phyloP scores from a whole-genome alignment of 2,113 vertebrate genomes.

The Axis porcinus region DNA sequence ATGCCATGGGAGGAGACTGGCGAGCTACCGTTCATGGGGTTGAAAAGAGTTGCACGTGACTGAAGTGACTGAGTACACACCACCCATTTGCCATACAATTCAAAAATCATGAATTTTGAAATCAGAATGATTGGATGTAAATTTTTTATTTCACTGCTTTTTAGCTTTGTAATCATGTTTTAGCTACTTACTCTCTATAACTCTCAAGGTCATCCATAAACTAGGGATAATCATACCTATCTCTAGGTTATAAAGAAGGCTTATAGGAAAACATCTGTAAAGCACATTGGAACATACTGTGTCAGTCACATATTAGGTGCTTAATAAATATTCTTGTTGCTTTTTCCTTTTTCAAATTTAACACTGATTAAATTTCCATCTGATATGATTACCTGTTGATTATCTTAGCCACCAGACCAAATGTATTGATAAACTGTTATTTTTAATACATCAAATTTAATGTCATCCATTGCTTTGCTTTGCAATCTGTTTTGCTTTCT shows the following conservation, averaged over 20 bases:
- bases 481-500: background rate
- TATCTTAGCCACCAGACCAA: background rate
- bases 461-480: background rate
- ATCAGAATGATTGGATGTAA: background rate
- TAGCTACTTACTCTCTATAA: background rate
- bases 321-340: background rate
- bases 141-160: background rate
- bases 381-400: background rate
- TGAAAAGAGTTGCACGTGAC: rapidly evolving
- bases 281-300: background rate
- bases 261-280: background rate
- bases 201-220: background rate
- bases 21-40: background rate
- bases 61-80: background rate
- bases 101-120: background rate
- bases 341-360: background rate
- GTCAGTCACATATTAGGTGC: background rate
- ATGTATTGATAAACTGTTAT: background rate
- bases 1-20: background rate
- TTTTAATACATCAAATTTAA: background rate
- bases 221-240: background rate
- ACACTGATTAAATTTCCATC: background rate
- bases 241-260: background rate
- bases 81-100: background rate
- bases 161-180: background rate